Evolutionary conservation across 2,888 invertebrate species (phyloP).

Genomic region (Chelonus formosanus): DNA sequence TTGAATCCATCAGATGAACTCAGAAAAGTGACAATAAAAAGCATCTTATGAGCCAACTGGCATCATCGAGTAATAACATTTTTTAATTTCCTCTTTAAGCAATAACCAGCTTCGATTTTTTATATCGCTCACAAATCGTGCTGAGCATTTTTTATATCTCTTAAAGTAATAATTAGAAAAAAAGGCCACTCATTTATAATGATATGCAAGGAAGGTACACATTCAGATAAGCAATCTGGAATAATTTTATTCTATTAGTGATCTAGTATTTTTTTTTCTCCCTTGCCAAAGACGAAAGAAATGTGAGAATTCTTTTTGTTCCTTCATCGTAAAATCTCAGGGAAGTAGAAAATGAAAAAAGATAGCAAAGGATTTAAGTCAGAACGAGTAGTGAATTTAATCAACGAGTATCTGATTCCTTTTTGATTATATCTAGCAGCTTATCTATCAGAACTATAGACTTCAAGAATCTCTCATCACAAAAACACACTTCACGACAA

Average conservation of each 20-base stretch:
- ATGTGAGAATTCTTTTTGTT: background rate
- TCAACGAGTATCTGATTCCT: constrained; percentile 24
- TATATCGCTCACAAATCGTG: background rate
- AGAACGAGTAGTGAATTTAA: constrained; percentile 19
- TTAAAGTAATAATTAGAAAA: too few species aligned
- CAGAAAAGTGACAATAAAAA: constrained; percentile 2
- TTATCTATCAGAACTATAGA: constrained; percentile 7
- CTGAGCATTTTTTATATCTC: too few species aligned
- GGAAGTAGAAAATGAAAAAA: background rate
- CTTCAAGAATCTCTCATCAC: background rate
- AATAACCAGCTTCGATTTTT: background rate
- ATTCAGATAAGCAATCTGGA: too few species aligned
- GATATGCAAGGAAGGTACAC: too few species aligned
- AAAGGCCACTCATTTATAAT: too few species aligned
- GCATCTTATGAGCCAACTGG: constrained; percentile 2
- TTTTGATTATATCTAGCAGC: constrained; percentile 16
- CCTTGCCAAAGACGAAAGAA: background rate
- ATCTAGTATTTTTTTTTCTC: background rate
- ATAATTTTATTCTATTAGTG: too few species aligned
- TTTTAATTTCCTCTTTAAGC: background rate
- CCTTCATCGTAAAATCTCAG: too few species aligned
- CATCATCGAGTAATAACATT: constrained; percentile 1
- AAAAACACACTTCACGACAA: too few species aligned
- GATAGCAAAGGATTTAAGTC: constrained; percentile 12
- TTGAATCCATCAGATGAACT: background rate